Conservation (phyloP, 1,140 invertebrate species). For the Ceratina japonica region DNA sequence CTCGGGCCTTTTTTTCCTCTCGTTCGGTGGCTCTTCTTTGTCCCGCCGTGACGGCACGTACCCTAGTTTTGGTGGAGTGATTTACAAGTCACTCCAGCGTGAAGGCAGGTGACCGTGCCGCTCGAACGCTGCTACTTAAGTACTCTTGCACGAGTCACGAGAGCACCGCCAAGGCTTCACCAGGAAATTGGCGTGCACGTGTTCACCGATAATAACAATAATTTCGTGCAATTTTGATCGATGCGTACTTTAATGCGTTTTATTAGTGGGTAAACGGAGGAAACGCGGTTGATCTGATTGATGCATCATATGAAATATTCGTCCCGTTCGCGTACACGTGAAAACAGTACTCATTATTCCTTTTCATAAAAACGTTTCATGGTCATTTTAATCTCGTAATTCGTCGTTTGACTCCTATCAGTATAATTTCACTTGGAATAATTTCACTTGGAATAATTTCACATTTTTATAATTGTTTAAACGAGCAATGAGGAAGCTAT, state of each 20-base stretch:
- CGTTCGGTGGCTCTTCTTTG: slow-evolving; percentile 41
- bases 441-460: too few species aligned
- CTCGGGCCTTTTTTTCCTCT: background rate
- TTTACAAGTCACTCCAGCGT: slow-evolving; percentile 78
- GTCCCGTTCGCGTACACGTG: too few species aligned
- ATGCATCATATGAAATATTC: too few species aligned
- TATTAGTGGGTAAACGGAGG: background rate
- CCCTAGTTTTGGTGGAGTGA: slow-evolving; percentile 77
- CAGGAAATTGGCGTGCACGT: slow-evolving; percentile 22
- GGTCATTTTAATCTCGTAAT: too few species aligned
- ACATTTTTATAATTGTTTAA: background rate
- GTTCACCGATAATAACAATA: slow-evolving; percentile 39
- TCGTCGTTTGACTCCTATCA: too few species aligned
- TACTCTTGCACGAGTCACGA: slow-evolving; percentile 54
- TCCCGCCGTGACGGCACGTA: slow-evolving; percentile 66
- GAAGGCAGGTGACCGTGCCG: slow-evolving; percentile 77
- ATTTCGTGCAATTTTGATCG: slow-evolving; percentile 35
- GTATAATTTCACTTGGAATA: too few species aligned
- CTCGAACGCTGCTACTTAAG: slow-evolving; percentile 67
- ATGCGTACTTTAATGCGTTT: background rate
- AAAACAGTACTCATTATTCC: too few species aligned
- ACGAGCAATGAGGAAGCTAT: background rate
- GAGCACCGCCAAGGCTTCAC: slow-evolving; percentile 27
- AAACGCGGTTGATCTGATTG: background rate
- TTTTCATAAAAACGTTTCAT: too few species aligned